Evolutionary conservation across 2,888 invertebrate species (phyloP).

Genomic region (Drosophila recens): DNA sequence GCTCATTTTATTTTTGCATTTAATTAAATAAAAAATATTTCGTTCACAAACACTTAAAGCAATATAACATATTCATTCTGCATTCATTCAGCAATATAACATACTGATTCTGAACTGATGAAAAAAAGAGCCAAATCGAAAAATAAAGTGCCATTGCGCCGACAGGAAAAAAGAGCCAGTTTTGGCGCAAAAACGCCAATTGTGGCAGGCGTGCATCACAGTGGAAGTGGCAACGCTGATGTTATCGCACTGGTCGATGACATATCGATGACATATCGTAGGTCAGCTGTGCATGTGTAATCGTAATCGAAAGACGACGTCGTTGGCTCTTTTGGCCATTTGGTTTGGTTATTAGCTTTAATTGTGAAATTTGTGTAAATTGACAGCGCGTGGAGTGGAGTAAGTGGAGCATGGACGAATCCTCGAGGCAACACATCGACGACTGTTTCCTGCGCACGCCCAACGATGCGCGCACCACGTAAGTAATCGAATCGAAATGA

Average conservation of each 20-base stretch:
- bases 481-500: constrained; percentile 31
- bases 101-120: no score
- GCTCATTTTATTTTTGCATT: no score
- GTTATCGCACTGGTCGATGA: not conserved
- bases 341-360: constrained; percentile 36
- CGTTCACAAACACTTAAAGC: no score
- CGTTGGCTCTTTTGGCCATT: constrained; percentile 18
- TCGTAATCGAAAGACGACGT: constrained; percentile 11
- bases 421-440: constrained; percentile 87
- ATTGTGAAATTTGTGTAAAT: constrained; percentile 38
- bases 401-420: constrained; percentile 86
- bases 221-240: constrained; percentile 1
- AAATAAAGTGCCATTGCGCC: no score
- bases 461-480: constrained; percentile 87
- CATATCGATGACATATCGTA: not conserved
- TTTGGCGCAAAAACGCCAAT: no score
- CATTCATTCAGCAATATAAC: no score
- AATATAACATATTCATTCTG: no score
- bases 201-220: no score
- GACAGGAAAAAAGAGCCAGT: no score
- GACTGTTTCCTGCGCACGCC: constrained; percentile 89
- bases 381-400: not conserved
- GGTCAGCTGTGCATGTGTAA: constrained; percentile 27
- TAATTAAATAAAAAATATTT: no score
- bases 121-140: no score